phyloP scores from a whole-genome alignment of 2,888 invertebrate species.

The Dryococelus australis region DNA sequence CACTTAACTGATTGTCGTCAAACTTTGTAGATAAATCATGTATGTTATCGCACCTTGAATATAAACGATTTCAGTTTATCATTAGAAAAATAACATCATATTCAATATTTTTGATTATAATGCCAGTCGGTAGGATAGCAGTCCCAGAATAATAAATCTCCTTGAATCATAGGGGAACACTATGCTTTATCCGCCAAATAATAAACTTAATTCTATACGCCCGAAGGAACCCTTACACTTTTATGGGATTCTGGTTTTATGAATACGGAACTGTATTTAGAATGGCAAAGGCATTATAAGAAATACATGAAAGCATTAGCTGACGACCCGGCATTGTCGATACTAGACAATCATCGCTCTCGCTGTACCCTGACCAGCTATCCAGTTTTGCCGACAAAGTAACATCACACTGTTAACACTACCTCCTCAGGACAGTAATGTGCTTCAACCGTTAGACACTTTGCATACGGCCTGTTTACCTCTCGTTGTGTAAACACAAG shows the following conservation, averaged over 20 bases:
- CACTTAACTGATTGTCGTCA: no score
- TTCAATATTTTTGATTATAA: no score
- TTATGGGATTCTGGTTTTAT: background rate
- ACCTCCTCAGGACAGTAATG: background rate
- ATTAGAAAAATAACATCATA: no score
- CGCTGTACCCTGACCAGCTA: background rate
- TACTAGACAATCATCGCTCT: background rate
- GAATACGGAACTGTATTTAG: background rate
- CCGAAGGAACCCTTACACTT: background rate
- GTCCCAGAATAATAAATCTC: no score
- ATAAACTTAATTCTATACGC: no score
- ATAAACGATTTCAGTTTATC: no score
- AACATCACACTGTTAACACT: background rate
- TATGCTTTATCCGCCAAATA: no score
- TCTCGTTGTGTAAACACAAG: background rate
- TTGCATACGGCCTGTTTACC: background rate
- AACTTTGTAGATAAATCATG: no score
- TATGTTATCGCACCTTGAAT: no score
- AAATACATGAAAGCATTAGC: background rate
- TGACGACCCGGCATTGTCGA: background rate
- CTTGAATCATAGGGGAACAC: no score
- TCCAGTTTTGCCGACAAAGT: background rate
- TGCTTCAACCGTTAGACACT: background rate
- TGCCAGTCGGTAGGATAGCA: no score
- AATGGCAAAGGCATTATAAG: background rate